phyloP scores from a whole-genome alignment of 1,140 invertebrate genomes.

The Schlechtendalia chinensis region DNA sequence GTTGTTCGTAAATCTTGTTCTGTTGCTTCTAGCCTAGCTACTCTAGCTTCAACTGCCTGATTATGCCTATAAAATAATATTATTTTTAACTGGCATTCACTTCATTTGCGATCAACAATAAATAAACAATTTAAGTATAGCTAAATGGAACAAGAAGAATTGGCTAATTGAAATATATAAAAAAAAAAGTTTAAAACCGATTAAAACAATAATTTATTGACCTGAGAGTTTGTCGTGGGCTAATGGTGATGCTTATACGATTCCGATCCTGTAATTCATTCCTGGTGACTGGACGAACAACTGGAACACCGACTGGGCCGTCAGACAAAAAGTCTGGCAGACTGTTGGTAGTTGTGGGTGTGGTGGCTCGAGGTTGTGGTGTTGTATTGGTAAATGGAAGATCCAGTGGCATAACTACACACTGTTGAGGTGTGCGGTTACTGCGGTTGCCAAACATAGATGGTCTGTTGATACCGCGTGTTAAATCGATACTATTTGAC shows the following conservation, averaged over 20 bases:
- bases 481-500: constrained; percentile 35
- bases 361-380: constrained; percentile 51
- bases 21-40: constrained; percentile 35
- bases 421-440: constrained; percentile 48
- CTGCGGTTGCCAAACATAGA: constrained; percentile 42
- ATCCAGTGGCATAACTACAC: constrained; percentile 54
- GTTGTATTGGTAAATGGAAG: constrained; percentile 53
- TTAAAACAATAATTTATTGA: constrained; percentile 17
- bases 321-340: constrained; percentile 73
- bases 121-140: not conserved
- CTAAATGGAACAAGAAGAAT: not conserved
- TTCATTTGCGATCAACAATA: not conserved
- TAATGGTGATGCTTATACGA: constrained; percentile 38
- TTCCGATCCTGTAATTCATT: constrained; percentile 35
- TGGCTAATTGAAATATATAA: not conserved
- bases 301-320: constrained; percentile 61
- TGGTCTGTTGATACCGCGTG: constrained; percentile 25
- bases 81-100: not conserved
- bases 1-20: constrained; percentile 45
- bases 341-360: constrained; percentile 60
- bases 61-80: constrained; percentile 30
- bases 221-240: constrained; percentile 12
- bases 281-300: constrained; percentile 32
- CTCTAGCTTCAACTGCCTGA: constrained; percentile 31
- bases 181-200: constrained; percentile 37